Conservation (phyloP, 1,140 invertebrate genomes). For the Neotoxoptera formosana region DNA sequence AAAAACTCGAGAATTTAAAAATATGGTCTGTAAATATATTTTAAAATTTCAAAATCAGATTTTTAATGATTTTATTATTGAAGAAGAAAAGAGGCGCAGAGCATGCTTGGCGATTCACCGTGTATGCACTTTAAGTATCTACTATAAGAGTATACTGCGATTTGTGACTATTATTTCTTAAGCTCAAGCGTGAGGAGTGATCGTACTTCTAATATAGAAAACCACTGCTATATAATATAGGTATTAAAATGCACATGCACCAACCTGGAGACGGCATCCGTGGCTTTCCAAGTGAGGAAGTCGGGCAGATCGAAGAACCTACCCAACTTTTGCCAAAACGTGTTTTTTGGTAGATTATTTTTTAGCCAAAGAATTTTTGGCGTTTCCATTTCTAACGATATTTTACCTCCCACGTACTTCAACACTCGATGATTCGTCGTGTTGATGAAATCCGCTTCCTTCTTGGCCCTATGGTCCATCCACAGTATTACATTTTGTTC, state of each 20-base stretch:
- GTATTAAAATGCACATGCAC: neutral
- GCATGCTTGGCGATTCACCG: too few species aligned
- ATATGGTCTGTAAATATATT: too few species aligned
- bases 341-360: constrained; percentile 70
- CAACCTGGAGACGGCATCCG: constrained; percentile 74
- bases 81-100: too few species aligned
- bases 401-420: constrained; percentile 86
- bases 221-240: neutral
- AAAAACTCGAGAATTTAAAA: too few species aligned
- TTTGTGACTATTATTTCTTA: neutral
- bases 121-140: neutral
- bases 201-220: neutral
- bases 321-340: constrained; percentile 74
- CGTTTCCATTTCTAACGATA: constrained; percentile 94
- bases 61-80: too few species aligned
- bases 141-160: neutral
- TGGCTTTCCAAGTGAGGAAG: constrained; percentile 92
- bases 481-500: constrained; percentile 92
- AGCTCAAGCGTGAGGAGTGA: neutral
- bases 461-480: constrained; percentile 93
- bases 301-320: constrained; percentile 93
- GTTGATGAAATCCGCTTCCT: constrained; percentile 86
- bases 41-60: too few species aligned
- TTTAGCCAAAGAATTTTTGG: constrained; percentile 97
- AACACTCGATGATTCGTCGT: constrained; percentile 77